These are phyloP conservation scores for Diplodus puntazzo DNA, from an alignment of 2,797 vertebrate species.

Conservation along the genomic window DNA sequence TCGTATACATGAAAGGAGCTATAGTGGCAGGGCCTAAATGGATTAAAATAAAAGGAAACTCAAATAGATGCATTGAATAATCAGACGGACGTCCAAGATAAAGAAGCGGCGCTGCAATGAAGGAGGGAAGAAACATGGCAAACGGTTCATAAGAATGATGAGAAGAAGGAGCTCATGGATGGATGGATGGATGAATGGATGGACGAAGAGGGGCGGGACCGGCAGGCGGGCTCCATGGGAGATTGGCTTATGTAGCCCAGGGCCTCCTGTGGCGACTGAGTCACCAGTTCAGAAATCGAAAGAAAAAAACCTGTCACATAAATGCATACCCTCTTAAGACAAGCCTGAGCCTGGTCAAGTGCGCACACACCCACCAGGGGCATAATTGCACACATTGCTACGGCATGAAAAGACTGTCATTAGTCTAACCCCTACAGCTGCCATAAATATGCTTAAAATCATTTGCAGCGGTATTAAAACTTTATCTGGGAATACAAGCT, in stretches of 20 bases:
- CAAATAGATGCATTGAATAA: constrained; percentile 12
- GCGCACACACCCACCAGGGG: not conserved
- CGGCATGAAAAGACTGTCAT: constrained; percentile 26
- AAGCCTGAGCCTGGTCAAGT: constrained; percentile 21
- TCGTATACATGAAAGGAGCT: not conserved
- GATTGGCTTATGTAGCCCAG: constrained; percentile 73
- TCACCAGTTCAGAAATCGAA: constrained; percentile 71
- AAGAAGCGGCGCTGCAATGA: not conserved
- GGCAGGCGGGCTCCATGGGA: constrained; percentile 72
- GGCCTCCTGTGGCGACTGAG: constrained; percentile 62
- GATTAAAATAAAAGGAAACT: not conserved
- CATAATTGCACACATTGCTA: not conserved
- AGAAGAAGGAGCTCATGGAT: constrained; percentile 37
- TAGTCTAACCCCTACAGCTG: constrained; percentile 40
- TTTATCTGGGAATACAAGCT: constrained; percentile 4
- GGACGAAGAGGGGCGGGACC: constrained; percentile 56
- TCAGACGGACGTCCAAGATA: not conserved
- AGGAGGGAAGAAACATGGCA: constrained; percentile 15
- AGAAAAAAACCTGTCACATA: constrained; percentile 68
- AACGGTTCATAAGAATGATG: constrained; percentile 31
- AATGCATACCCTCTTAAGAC: constrained; percentile 47
- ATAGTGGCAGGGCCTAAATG: not conserved
- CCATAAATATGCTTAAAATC: constrained; percentile 32
- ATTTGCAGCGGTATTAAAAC: constrained; percentile 25
- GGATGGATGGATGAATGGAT: constrained; percentile 37